Evolutionary conservation across 2,888 invertebrate species (phyloP), one percentile per base, ranked within the genome.

Genomic region (Habrosyne pyritoides): DNA sequence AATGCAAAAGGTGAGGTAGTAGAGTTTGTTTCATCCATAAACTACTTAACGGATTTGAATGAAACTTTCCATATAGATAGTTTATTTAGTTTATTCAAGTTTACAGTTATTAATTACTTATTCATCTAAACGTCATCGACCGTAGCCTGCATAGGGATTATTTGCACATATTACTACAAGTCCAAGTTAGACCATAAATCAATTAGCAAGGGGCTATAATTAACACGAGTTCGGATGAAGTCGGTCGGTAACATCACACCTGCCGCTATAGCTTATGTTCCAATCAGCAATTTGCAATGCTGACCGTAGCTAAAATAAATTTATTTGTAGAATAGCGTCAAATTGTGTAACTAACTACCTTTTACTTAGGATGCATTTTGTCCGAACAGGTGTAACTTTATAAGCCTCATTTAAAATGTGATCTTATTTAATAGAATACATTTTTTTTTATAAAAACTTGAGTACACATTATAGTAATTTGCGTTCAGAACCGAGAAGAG

Each of bases 121-220:
- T 4, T 33, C 59, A 65, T 63, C 62, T 56, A 65, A 72, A 63
- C 67, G 73, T 78, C 78, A 72, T 71, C 67, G 74, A 67, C 67
- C 63, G 66, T 64, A 8, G 61, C 67, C 56, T 67, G 60, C 56
- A 64, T 63, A 66, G 69, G 71, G 71, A 84, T 82, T 75, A 83
- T 61, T 68, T 70, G 65, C 58, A 73, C 66, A 65, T 75, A 77
- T 75, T 74, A 76, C 76, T 69, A 63, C 59, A 71, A 82, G 79
- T 81, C 80, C 80, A 83, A 82, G 75, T 81, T 76, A 75, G 62
- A 58, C 69, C 64, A 86, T 89, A 87, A 87, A 89, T 90, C 87
- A 87, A 84, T 67, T 68, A 65, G 73, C 73, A 71, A 78, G 79
- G 71, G 74, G 72, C 79, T 89, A n/a, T n/a, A 87, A 89, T 89